Conservation (phyloP, 2,113 vertebrate genomes). For the Planiliza haematocheilus region DNA sequence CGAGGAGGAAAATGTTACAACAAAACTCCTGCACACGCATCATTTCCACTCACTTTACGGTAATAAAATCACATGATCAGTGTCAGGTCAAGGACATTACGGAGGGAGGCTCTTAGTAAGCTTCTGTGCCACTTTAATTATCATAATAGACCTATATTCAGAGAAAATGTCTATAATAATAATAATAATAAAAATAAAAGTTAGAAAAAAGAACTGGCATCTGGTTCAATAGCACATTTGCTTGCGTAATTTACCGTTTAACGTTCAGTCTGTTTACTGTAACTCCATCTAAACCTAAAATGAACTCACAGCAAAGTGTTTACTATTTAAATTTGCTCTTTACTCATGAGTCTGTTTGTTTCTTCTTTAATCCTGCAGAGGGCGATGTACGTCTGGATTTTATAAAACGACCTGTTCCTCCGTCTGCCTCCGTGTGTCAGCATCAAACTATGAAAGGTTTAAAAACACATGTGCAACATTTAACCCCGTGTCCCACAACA, state of each 20-base stretch:
- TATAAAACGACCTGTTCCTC: not conserved
- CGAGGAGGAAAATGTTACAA: conserved; percentile 28
- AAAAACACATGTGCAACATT: not conserved
- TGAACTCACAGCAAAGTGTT: not conserved
- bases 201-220: not conserved
- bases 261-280: not conserved
- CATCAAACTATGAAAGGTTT: not conserved
- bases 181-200: too few relatives aligned
- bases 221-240: not conserved
- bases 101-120: conserved; percentile 5
- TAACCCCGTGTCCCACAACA: too few relatives aligned
- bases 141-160: conserved; percentile 1
- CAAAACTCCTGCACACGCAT: not conserved
- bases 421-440: not conserved
- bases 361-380: conserved; percentile 36
- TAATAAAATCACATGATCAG: conserved; percentile 19
- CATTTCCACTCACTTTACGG: conserved; percentile 43
- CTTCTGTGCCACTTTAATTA: conserved; percentile 37
- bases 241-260: conserved; percentile 1
- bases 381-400: conserved; percentile 16
- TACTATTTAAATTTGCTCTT: too few relatives aligned
- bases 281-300: not conserved
- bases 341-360: not conserved
- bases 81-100: conserved; percentile 1
- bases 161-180: not conserved